Conservation (phyloP, 2,888 invertebrate species). For the Neoaliturus tenellus region DNA sequence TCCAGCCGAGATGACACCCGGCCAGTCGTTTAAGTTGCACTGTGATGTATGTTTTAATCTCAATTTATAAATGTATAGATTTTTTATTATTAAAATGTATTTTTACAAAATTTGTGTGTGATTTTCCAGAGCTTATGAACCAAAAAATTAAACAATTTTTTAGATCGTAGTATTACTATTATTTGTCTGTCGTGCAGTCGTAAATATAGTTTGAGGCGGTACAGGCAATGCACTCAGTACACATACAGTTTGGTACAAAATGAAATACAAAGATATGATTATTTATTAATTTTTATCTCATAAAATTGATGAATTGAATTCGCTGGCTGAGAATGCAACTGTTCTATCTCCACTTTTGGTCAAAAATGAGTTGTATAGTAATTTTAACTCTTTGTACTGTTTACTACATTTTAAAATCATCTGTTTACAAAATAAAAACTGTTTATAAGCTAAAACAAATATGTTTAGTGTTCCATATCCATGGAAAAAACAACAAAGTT, state of each 20-base stretch:
- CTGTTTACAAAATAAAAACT: background rate
- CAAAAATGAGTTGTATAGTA: constrained; percentile 18
- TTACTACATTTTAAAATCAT: background rate
- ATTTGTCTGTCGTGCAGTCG: no score
- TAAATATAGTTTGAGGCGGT: no score
- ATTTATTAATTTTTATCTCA: no score
- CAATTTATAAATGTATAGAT: background rate
- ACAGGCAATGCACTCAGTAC: no score
- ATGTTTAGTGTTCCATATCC: constrained; percentile 30
- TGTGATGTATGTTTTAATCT: background rate
- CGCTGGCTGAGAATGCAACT: constrained; percentile 35
- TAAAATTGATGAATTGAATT: no score
- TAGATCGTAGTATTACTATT: no score
- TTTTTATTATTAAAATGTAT: background rate
- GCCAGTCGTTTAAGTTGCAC: background rate
- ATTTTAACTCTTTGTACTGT: background rate
- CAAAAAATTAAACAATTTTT: no score
- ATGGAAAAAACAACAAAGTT: constrained; percentile 10
- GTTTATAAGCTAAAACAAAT: constrained; percentile 19
- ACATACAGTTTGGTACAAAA: no score
- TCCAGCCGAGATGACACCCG: constrained; percentile 39
- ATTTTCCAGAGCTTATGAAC: no score
- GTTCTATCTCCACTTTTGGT: constrained; percentile 25
- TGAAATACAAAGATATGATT: no score
- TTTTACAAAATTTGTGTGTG: constrained; percentile 8